Evolutionary conservation across 1,140 invertebrate genomes (phyloP), one percentile per base, ranked within the genome.

Genomic region (Lucilia cuprina): DNA sequence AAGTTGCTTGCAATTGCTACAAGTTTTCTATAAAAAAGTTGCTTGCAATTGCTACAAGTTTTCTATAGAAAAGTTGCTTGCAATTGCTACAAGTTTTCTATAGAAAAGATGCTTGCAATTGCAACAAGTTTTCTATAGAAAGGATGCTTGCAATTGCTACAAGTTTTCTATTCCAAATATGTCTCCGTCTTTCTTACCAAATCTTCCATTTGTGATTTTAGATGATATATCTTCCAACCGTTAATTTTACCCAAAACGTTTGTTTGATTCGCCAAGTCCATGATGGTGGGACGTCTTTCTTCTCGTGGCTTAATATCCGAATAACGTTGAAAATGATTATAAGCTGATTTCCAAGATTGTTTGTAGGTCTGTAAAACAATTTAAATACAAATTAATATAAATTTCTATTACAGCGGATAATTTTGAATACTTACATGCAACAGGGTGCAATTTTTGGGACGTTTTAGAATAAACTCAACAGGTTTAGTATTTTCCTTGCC

Each of bases 181-280:
- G 25, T 30, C 25, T 30, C 25, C 25, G 3, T 30, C 25, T 30
- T 5, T 88, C 92, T 92, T 91, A 98, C 97, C 92, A 98, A 91
- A 91, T 98, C 96, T 88, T 98, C 97, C 94, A 99, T 96, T 93
- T 98, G 97, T 35, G 97, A 94, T 17, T 94, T 96, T 80, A 99
- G 93, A 92, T 98, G 96, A 93, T 97, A 95, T 41, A 99, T 93
- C 92, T 99, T 99, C 98, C 98, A 99, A 13, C 97, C 98, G 89
- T 97, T 96, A n/a, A 97, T 93, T 92, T 96, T 97, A 86, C 97
- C 95, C 84, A 96, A 91, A 34, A 98, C 95, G 88, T 97, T 94
- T 87, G 95, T 95, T 89, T 98, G 97, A 91, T 96, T 96, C 2
- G 97, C 96, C 86, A 99, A 92, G 92, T 99, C 97, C 88, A 95